A percentile compares a stretch with the other conserved stretches of the same genome.
phyloP scores from a whole-genome alignment of 2,113 vertebrate species.

The Macrotis lagotis region DNA sequence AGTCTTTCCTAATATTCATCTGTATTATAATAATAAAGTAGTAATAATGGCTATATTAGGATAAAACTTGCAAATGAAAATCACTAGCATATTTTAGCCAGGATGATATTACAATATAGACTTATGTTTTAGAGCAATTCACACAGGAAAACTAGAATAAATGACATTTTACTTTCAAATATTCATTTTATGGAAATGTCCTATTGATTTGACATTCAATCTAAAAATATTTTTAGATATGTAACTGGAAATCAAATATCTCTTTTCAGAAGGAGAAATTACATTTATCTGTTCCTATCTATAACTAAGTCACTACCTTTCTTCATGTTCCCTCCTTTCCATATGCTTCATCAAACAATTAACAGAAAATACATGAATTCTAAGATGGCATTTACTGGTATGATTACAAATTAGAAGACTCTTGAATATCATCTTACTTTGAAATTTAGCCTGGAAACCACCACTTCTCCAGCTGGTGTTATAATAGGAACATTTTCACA shows the following conservation, averaged over 20 bases:
- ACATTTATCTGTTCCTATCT: slow-evolving; percentile 55
- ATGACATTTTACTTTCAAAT: slow-evolving; percentile 47
- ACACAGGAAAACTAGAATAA: slow-evolving; percentile 31
- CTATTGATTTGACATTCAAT: slow-evolving; percentile 54
- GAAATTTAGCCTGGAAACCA: slow-evolving; percentile 95
- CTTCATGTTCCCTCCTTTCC: slow-evolving; percentile 83
- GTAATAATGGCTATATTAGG: slow-evolving; percentile 32
- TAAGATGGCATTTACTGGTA: slow-evolving; percentile 83
- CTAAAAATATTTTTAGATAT: too few relatives aligned
- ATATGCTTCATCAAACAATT: slow-evolving; percentile 83
- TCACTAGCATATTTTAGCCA: slow-evolving; percentile 17
- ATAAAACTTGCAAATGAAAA: slow-evolving; percentile 43
- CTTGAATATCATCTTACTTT: slow-evolving; percentile 90
- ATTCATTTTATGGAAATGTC: slow-evolving; percentile 21
- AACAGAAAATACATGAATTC: slow-evolving; percentile 83
- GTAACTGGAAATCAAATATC: slow-evolving; percentile 62
- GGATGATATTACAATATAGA: slow-evolving; percentile 2
- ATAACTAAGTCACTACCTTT: slow-evolving; percentile 80
- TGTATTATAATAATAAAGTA: slow-evolving; percentile 45
- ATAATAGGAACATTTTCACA: slow-evolving; percentile 98
- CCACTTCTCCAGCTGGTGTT: slow-evolving; percentile 97
- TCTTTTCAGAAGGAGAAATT: slow-evolving; percentile 73
- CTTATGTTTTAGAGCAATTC: slow-evolving; percentile 40
- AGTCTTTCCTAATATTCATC: slow-evolving; percentile 34
- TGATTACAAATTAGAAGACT: slow-evolving; percentile 84